Conservation (phyloP, 1,140 invertebrate genomes). For the Neotoxoptera formosana region DNA sequence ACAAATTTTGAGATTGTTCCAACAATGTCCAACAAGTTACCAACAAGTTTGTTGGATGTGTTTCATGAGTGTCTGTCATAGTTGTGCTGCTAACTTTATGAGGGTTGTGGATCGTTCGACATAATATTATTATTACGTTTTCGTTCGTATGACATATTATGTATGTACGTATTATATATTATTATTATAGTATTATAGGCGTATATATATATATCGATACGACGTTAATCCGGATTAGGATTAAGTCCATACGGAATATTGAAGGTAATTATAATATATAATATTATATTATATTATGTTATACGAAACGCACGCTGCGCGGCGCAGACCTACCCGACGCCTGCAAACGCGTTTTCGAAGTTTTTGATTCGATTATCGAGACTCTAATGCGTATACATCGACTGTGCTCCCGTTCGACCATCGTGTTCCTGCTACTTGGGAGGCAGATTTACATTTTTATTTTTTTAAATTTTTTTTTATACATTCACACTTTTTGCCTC, state of each 20-base stretch:
- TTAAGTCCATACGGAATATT: not conserved
- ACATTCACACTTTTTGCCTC: not conserved
- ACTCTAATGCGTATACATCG: not conserved
- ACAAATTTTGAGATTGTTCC: too few relatives aligned
- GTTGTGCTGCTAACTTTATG: too few relatives aligned
- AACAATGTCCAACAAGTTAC: too few relatives aligned
- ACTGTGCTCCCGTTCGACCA: not conserved
- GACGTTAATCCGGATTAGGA: not conserved
- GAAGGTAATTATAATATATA: not conserved
- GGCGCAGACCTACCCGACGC: not conserved
- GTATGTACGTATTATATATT: too few relatives aligned
- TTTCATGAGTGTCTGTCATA: too few relatives aligned
- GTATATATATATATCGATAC: not conserved
- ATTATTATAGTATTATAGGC: too few relatives aligned
- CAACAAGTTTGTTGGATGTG: too few relatives aligned
- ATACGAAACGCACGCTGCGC: too few relatives aligned
- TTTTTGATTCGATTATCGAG: not conserved
- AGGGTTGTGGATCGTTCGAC: too few relatives aligned
- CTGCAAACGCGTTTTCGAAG: slow-evolving; percentile 2
- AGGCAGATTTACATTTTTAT: not conserved
- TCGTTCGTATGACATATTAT: not conserved
- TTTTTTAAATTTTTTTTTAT: not conserved
- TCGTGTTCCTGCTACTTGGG: not conserved
- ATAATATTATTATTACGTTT: not conserved
- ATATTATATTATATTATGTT: too few relatives aligned